Percentiles rank a stretch among this genome's conserved stretches.
Conservation (phyloP, 2,797 vertebrate genomes). For the Gallirallus australis region DNA sequence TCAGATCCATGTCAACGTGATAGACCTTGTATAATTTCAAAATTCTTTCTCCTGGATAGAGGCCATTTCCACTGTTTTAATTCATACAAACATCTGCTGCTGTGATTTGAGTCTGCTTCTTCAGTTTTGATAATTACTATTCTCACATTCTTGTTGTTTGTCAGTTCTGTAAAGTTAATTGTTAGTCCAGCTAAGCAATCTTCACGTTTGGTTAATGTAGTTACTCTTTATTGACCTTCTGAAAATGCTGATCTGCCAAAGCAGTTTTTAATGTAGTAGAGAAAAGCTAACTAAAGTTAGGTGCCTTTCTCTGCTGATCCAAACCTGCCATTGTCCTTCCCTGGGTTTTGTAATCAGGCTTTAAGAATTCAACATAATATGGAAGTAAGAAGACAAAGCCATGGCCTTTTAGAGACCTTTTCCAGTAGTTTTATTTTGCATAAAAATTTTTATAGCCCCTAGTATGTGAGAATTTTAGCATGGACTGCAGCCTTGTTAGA, state of each 20-base stretch:
- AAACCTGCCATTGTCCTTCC: neutral
- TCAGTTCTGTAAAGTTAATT: neutral
- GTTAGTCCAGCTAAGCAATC: neutral
- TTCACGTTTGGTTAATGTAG: neutral
- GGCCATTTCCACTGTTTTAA: neutral
- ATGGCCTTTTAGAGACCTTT: neutral
- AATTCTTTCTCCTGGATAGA: neutral
- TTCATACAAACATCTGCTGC: neutral
- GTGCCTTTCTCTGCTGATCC: neutral
- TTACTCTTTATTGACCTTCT: neutral
- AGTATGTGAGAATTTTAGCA: neutral
- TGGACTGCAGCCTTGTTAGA: neutral
- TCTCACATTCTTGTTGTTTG: neutral
- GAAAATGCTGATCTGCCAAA: neutral
- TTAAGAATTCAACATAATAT: neutral
- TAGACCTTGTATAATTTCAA: neutral
- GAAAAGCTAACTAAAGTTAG: neutral
- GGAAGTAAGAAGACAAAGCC: neutral
- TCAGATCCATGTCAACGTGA: neutral
- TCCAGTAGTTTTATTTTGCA: neutral
- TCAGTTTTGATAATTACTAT: neutral
- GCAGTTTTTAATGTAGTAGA: neutral
- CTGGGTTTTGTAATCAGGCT: neutral
- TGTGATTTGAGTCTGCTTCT: neutral
- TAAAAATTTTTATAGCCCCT: neutral